Evolutionary conservation across 2,113 vertebrate species (phyloP).

Genomic region (Dermatemys mawii): DNA sequence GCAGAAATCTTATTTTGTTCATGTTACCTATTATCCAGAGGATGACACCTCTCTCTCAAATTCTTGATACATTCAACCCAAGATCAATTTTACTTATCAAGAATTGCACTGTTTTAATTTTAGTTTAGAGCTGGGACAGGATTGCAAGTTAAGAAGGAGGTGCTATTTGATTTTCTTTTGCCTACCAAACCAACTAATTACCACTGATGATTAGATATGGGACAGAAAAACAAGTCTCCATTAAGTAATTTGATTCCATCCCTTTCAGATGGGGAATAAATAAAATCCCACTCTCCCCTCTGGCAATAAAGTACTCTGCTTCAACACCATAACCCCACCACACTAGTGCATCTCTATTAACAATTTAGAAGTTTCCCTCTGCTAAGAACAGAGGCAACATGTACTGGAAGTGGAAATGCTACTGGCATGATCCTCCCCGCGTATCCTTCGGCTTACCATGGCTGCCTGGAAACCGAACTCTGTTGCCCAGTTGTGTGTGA

Average conservation of each 20-base stretch:
- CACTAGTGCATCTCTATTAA: neutral
- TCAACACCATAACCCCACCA: neutral
- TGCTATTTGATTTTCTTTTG: neutral
- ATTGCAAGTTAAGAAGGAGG: neutral
- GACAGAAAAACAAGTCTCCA: neutral
- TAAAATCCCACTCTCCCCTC: neutral
- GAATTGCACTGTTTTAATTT: neutral
- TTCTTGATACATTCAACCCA: neutral
- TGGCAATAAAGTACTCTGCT: neutral
- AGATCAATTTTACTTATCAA: constrained; percentile 6
- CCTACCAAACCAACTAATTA: neutral
- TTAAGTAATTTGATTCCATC: neutral
- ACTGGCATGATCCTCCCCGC: neutral
- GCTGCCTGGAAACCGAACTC: too few species aligned
- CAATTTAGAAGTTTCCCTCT: neutral
- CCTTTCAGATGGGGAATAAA: neutral
- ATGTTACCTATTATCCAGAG: neutral
- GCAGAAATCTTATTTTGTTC: neutral
- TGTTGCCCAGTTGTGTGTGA: too few species aligned
- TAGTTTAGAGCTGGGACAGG: neutral
- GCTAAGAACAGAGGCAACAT: neutral
- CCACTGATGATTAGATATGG: neutral
- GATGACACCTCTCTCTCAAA: neutral
- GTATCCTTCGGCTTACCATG: too few species aligned
- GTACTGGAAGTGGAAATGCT: neutral